Base-by-base conservation (phyloP, 2,888 invertebrate genomes). In the Brenthis daphne region DNA sequence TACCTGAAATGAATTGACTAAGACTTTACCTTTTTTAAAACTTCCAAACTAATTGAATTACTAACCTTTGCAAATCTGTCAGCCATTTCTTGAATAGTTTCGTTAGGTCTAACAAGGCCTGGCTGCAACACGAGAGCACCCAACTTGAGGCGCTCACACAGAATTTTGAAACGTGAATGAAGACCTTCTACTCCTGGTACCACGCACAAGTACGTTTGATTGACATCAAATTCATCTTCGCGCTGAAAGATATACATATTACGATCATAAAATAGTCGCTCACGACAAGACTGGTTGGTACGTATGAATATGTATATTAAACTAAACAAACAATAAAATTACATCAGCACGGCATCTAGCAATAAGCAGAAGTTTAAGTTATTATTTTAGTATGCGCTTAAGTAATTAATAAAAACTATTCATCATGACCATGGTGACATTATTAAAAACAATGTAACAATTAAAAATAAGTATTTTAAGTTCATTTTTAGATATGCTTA, bases 141-240 rank as follows among this genome's bases (percentile, higher is more conserved):
- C 56, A 86, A 29, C 75, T 85, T 84, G 50, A 86, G 77, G 0
- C 83, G 77, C 67, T 84, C 83, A 61, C 85, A 85, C 24, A 85
- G 67, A 3, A 60, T 24, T 0, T 70, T 68, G 77, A 86, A 87
- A 37, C 82, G 76, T 3, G 69, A 66, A 66, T 84, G 75, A 54
- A 83, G 79, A 0, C 85, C 83, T 67, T 87, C 87, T 56, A 87
- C 58, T 0, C 87, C 87, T 0, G 87, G 86, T 13, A 88, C 71
- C 65, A 88, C 77, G 70, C 79, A 82, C 47, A 88, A 61, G 68
- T 80, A 79, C 0, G 76, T 77, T 54, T 80, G 72, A 11, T 68
- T 76, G 1, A 72, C 61, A 61, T 86, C 78, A 54, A 85, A 77
- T 50, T 86, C 85, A 29, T 86, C 84, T 6, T 79, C 77, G 57